Base-by-base conservation (phyloP, 1,140 invertebrate genomes). In the Tetraneura akinire region DNA sequence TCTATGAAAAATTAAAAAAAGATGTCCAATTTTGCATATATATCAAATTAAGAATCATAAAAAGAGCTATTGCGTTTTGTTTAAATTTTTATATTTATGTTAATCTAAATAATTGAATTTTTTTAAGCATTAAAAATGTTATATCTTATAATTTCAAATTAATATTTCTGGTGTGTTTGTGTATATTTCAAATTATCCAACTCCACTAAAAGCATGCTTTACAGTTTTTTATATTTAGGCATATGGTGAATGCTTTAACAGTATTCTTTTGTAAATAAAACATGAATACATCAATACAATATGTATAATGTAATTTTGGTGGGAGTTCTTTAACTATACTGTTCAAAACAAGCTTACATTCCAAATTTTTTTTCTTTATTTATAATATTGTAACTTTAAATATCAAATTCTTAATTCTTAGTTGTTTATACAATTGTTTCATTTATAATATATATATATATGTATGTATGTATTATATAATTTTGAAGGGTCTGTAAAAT, bases 261-360 rank as follows among this genome's bases (percentile, higher is more conserved):
- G 9, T 71, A 71, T 29, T 71, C 23, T 71, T 71, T 16, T 71
- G 16, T 70, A 70, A 70, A 49, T 70, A 26, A 51, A 51, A 29
- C 26, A 18, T 49, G 29, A 71, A 51, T 18, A n/a, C n/a, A 71
- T 51, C 49, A 70, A 1, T 68, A 23, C 37, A 9, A 45, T 8
- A 29, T 51, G 3, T 10, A 10, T 71, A 29, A 71, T 64, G 21
- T 68, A 51, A 18, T 71, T 71, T 71, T 71, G 68, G 68, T 71
- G 45, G 45, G 68, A 71, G 68, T 71, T 26, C 51, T 3, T 66
- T 42, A 42, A 66, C n/a, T 42, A 66, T 42, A 21, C 21, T 26
- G 1, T 68, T 45, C 13, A 49, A 71, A 71, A 49, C 16, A 9
- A 26, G 21, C 21, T 70, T 23, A 16, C 16, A 68, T 68, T 37